Evolutionary conservation across 1,140 invertebrate genomes (phyloP), one percentile per base, ranked within the genome.

Genomic region (Drosophila kanapiae): DNA sequence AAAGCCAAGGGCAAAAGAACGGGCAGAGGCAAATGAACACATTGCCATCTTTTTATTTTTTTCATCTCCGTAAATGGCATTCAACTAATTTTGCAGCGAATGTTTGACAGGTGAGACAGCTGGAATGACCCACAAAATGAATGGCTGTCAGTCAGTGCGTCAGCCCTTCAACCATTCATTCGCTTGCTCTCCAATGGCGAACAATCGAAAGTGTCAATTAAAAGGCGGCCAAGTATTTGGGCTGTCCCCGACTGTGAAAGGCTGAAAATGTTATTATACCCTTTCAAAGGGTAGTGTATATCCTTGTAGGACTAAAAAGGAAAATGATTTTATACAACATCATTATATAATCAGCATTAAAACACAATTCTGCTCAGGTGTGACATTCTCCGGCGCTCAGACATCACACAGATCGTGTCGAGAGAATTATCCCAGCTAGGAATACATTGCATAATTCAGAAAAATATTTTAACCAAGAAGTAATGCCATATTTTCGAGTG

Each of bases 121-220:
- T 48, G 37, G 45, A 58, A 60, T 53, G 56, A 37, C 23, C 57
- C 75, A 57, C 80, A 77, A 68, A 78, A 57, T 64, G 54, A 16
- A 56, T 54, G 80, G 53, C 48, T 76, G 75, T 49, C 75, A 77
- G 49, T 77, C 63, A 68, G 56, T 42, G 56, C 38, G 56, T 56
- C 59, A 68, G 56, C 27, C 75, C 62, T 54, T 80, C 70, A 49
- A 42, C 56, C 42, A 40, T 31, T 37, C 58, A 70, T 78, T 67
- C 69, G 75, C 23, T 64, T 63, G 61, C 45, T 59, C 60, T 29
- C 43, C 54, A 18, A 37, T 61, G 64, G 35, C 76, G 38, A 62
- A 84, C 74, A 87, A 80, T 84, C 77, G 80, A 87, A 87, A 87
- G 84, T 87, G 84, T 88, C 84, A 87, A 87, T 87, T 88, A 88